These are phyloP conservation scores for Microtus ochrogaster DNA, from an alignment of 2,113 vertebrate species.

Conservation along the genomic window DNA sequence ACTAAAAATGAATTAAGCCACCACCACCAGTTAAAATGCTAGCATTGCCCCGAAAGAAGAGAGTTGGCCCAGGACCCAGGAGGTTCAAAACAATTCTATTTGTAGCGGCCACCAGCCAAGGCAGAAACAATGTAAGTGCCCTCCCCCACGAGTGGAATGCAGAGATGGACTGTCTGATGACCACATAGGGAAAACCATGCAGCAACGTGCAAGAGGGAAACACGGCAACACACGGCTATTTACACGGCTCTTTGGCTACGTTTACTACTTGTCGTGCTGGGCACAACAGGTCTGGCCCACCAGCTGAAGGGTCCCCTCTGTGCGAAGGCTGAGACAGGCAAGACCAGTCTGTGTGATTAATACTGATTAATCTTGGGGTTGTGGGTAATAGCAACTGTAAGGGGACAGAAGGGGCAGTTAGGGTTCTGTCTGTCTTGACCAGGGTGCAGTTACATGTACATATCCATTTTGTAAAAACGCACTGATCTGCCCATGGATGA, in stretches of 20 bases:
- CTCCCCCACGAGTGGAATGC: rapidly evolving
- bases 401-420: neutral
- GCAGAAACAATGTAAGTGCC: neutral
- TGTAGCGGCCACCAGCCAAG: neutral
- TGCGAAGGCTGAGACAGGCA: neutral
- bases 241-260: neutral
- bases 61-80: neutral
- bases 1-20: neutral
- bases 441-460: rapidly evolving
- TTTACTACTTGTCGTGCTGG: rapidly evolving
- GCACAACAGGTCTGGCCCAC: neutral
- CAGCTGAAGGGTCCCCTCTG: neutral
- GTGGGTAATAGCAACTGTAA: neutral
- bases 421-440: neutral
- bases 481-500: neutral
- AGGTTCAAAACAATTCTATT: neutral
- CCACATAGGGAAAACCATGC: rapidly evolving
- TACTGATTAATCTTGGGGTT: neutral
- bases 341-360: rapidly evolving
- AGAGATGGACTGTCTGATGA: rapidly evolving
- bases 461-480: neutral
- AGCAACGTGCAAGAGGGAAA: neutral
- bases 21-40: neutral
- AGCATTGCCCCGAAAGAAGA: neutral
- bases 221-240: neutral